phyloP scores from a whole-genome alignment of 1,140 invertebrate genomes.

The Conus betulinus region DNA sequence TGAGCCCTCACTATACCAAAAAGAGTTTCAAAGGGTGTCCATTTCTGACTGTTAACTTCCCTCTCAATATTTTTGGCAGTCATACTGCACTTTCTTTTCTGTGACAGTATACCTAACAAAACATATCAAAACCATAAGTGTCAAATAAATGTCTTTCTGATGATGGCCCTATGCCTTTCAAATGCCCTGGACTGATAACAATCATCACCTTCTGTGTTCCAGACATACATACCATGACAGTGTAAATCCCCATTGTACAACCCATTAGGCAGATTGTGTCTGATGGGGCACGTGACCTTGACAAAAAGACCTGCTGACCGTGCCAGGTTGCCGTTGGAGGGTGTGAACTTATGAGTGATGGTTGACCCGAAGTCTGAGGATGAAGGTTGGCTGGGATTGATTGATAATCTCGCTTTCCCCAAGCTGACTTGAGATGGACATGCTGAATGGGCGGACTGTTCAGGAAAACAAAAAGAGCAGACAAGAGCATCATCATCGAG shows the following conservation, averaged over 20 bases:
- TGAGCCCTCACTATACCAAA: too few species aligned
- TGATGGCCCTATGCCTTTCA: too few species aligned
- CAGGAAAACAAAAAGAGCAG: neutral
- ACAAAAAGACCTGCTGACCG: constrained; percentile 92
- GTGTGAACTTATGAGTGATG: constrained; percentile 88
- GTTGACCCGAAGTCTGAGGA: constrained; percentile 85
- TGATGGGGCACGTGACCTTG: constrained; percentile 79
- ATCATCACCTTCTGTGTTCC: neutral
- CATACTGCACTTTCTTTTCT: too few species aligned
- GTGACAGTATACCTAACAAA: too few species aligned
- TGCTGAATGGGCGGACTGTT: constrained; percentile 83
- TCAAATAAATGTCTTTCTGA: too few species aligned
- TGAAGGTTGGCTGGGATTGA: constrained; percentile 82
- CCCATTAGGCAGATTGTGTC: constrained; percentile 49
- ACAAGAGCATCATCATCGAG: too few species aligned
- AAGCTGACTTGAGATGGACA: constrained; percentile 84
- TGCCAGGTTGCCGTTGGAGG: constrained; percentile 88
- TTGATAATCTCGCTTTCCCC: constrained; percentile 83
- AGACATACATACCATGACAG: constrained; percentile 47
- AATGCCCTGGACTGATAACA: too few species aligned
- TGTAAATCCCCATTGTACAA: constrained; percentile 60
- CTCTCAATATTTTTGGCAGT: too few species aligned
- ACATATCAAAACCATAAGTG: too few species aligned
- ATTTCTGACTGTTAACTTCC: too few species aligned
- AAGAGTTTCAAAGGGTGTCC: too few species aligned